A percentile compares a stretch with the other conserved stretches of the same genome.
These are phyloP conservation scores for Pipra filicauda DNA, from an alignment of 2,113 vertebrate genomes.

Conservation along the genomic window DNA sequence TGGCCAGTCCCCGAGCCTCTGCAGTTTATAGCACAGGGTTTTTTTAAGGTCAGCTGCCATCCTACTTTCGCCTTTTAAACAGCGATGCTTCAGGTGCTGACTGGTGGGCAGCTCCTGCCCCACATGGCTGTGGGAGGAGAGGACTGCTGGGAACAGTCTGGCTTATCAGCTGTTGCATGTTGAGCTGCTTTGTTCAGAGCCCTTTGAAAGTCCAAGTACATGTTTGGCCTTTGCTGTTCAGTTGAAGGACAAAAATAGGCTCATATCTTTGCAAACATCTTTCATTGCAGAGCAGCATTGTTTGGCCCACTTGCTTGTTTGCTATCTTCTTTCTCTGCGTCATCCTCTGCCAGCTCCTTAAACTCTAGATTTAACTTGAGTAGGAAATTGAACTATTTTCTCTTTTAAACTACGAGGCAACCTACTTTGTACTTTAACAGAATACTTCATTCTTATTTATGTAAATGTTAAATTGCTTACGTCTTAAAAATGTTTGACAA, in stretches of 20 bases:
- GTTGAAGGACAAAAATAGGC: neutral
- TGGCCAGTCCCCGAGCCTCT: neutral
- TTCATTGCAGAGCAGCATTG: neutral
- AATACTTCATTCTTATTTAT: neutral
- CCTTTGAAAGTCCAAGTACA: neutral
- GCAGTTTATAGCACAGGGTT: fast-evolving
- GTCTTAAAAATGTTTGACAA: neutral
- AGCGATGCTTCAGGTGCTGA: neutral
- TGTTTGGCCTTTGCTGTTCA: neutral
- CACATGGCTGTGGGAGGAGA: fast-evolving
- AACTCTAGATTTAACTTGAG: neutral
- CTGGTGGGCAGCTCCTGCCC: fast-evolving
- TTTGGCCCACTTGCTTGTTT: neutral
- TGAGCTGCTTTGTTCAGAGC: neutral
- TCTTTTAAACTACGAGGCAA: neutral
- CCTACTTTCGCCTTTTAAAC: neutral
- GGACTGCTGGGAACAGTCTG: neutral
- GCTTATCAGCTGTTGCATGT: neutral
- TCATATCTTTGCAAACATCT: neutral
- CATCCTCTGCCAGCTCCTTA: neutral
- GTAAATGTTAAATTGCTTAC: neutral
- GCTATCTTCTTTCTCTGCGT: neutral
- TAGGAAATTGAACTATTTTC: neutral
- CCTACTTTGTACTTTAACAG: neutral
- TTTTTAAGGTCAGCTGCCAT: neutral